Base-by-base conservation (phyloP, 2,797 vertebrate genomes). In the Gallinago nigripennis region DNA sequence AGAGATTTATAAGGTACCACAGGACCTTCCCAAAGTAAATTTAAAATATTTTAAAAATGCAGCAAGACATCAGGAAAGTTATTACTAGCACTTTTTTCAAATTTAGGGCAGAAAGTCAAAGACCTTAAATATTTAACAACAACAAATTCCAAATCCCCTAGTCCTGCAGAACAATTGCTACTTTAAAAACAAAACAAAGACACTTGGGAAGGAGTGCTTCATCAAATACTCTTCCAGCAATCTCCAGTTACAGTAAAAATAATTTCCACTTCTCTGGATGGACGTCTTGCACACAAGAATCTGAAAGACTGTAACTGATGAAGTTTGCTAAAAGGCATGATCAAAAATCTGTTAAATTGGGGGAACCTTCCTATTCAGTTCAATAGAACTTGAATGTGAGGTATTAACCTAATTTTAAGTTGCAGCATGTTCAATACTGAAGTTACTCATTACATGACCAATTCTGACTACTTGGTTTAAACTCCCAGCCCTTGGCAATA, bases 1-100 rank as follows among this genome's bases (percentile, higher is more conserved):
- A 77, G 88, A 88, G 87, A 90, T 68, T 92, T 83, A 88, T 78
- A 91, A 95, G 73, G 75, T 93, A 91, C 77, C 60, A 87, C 60
- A 94, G 90, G 50, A 82, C n/a, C 60, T 80, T 90, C 68, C 56
- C 28, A 68, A 93, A 92, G 20, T 88, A 70, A 85, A 86, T 50
- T 61, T 57, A 57, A 95, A 85, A 45, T 88, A 93, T 93, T 86
- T 77, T 0, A 28, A 92, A 92, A 94, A 92, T 90, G 39, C 53
- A 70, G 23, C 19, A 93, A 53, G 39, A 37, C 33, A 53, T 30
- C 57, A 73, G 56, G 50, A 43, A 64, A 77, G n/a, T 60, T 68
- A 33, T 61, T 4, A 0, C 17, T 33, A 53, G 20, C 7, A 16
- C 14, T 85, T 72, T 65, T 77, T 57, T 17, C 31, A 54, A 84